Evolutionary conservation across 2,113 vertebrate species (phyloP).

Genomic region (Eudyptes chrysolophus): DNA sequence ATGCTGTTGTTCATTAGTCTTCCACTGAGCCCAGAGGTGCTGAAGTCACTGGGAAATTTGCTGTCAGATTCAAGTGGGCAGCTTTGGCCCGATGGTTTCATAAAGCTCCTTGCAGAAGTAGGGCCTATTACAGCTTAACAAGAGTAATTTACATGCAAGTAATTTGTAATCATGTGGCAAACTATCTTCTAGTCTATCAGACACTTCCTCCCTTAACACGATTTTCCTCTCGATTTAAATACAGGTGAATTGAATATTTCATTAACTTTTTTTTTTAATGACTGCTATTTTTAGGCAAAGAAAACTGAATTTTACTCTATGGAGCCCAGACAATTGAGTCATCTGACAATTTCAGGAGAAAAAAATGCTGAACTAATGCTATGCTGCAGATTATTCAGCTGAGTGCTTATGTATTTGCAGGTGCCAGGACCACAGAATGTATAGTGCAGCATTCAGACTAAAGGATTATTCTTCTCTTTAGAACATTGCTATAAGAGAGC

Average conservation of each 20-base stretch:
- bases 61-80: neutral
- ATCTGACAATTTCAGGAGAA: constrained; percentile 28
- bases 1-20: neutral
- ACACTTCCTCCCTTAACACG: neutral
- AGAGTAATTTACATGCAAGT: neutral
- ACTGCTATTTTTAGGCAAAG: constrained; percentile 29
- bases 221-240: neutral
- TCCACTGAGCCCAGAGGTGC: neutral
- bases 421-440: neutral
- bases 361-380: constrained; percentile 9
- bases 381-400: neutral
- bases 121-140: neutral
- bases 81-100: neutral
- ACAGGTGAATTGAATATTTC: neutral
- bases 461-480: neutral
- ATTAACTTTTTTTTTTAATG: neutral
- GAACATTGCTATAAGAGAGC: neutral
- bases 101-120: neutral
- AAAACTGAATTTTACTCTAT: constrained; percentile 31
- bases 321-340: constrained; percentile 28
- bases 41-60: neutral
- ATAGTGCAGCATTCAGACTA: neutral
- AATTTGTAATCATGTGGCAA: neutral
- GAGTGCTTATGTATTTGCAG: neutral
- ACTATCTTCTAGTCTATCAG: neutral